phyloP scores from a whole-genome alignment of 2,888 invertebrate species.

The Candidula unifasciata region DNA sequence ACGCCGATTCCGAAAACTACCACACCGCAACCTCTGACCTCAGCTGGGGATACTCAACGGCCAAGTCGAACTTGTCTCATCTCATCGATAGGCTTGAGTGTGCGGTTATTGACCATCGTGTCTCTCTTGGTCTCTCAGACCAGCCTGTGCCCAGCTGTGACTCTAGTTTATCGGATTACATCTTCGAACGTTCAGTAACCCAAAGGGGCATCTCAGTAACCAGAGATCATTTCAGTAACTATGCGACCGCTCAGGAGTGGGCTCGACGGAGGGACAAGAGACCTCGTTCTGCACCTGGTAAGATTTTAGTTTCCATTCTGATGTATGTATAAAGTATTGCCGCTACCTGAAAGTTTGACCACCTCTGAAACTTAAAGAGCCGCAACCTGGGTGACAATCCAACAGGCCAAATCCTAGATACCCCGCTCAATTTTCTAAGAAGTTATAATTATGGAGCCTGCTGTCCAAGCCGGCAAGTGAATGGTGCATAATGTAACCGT shows the following conservation, averaged over 20 bases:
- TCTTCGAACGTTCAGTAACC: too few relatives aligned
- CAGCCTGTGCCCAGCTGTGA: not conserved
- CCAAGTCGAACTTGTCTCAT: slow-evolving; percentile 33
- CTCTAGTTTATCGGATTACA: not conserved
- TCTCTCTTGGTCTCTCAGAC: not conserved
- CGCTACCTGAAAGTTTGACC: too few relatives aligned
- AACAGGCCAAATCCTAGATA: too few relatives aligned
- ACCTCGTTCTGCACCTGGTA: slow-evolving; percentile 13
- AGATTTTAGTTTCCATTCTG: not conserved
- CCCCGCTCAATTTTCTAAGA: too few relatives aligned
- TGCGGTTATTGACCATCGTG: not conserved
- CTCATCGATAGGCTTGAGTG: not conserved
- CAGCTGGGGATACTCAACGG: slow-evolving; percentile 37
- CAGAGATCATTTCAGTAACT: slow-evolving; percentile 13
- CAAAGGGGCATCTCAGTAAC: not conserved
- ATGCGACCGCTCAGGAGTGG: not conserved
- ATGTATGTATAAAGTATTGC: too few relatives aligned
- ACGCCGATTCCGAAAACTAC: slow-evolving; percentile 32
- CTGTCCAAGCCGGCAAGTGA: too few relatives aligned
- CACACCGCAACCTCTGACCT: slow-evolving; percentile 40
- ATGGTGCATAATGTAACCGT: too few relatives aligned
- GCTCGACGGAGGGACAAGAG: not conserved
- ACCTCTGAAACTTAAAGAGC: too few relatives aligned
- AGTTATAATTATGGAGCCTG: too few relatives aligned
- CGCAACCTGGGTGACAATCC: too few relatives aligned